Evolutionary conservation across 1,140 invertebrate genomes (phyloP).

Genomic region (Drosophila pruinosa): DNA sequence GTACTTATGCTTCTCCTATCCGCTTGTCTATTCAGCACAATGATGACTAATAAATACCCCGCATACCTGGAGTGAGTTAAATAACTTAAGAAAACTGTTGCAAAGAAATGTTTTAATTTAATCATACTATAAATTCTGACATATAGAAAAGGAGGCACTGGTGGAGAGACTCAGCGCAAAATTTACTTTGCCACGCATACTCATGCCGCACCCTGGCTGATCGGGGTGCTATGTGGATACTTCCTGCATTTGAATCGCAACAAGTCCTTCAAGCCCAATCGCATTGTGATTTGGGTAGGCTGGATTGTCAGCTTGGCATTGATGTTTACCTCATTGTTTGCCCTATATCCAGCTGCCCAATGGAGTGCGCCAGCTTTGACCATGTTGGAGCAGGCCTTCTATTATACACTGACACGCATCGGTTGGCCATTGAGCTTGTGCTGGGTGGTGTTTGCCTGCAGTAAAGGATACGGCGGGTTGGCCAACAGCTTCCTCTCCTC

Average conservation of each 20-base stretch:
- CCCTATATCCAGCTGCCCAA: slow-evolving; percentile 59
- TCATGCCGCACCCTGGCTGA: slow-evolving; percentile 65
- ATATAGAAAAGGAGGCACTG: slow-evolving; percentile 47
- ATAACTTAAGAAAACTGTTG: background rate
- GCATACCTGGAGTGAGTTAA: slow-evolving; percentile 28
- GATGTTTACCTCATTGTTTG: slow-evolving; percentile 66
- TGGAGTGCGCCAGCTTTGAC: slow-evolving; percentile 42
- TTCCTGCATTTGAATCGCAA: slow-evolving; percentile 49
- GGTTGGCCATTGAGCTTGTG: slow-evolving; percentile 85
- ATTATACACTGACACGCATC: slow-evolving; percentile 85
- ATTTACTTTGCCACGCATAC: slow-evolving; percentile 56
- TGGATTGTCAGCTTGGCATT: slow-evolving; percentile 60
- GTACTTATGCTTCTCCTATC: slow-evolving; percentile 40
- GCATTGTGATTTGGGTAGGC: slow-evolving; percentile 8
- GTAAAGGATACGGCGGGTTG: slow-evolving; percentile 85
- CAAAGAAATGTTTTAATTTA: background rate
- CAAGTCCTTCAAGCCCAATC: slow-evolving; percentile 23
- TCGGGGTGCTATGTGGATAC: slow-evolving; percentile 64
- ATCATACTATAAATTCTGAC: slow-evolving; percentile 80
- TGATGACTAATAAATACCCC: slow-evolving; percentile 44
- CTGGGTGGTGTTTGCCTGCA: slow-evolving; percentile 88
- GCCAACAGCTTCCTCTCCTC: slow-evolving; percentile 83
- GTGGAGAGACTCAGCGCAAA: background rate
- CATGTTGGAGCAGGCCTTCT: background rate
- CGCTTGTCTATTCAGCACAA: slow-evolving; percentile 49